A percentile compares a stretch with the other conserved stretches of the same genome.
Evolutionary conservation across 2,888 invertebrate species (phyloP).

Genomic region (Meta bourneti): DNA sequence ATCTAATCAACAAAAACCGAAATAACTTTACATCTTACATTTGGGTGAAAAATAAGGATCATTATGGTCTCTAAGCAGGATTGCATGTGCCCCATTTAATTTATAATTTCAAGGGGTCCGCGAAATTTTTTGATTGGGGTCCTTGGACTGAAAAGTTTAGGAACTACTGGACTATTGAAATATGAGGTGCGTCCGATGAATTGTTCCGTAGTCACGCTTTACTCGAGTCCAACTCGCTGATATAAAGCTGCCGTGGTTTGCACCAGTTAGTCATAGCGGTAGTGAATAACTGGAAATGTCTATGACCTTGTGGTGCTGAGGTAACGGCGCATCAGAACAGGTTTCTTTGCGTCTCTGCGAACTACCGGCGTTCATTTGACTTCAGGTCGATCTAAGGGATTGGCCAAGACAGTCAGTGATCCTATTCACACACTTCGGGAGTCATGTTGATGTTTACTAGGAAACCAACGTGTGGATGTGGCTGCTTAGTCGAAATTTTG

Average conservation of each 20-base stretch:
- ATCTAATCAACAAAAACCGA: too few species aligned
- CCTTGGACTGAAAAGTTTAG: too few species aligned
- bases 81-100: too few species aligned
- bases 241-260: background rate
- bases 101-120: too few species aligned
- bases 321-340: conserved; percentile 52
- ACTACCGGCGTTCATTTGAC: background rate
- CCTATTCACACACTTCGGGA: background rate
- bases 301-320: conserved; percentile 43
- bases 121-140: too few species aligned
- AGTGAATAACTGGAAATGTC: conserved; percentile 10
- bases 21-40: too few species aligned
- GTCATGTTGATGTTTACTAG: background rate
- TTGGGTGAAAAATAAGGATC: too few species aligned
- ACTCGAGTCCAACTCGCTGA: background rate
- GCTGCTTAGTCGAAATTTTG: background rate
- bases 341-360: conserved; percentile 36
- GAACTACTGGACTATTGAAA: too few species aligned
- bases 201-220: too few species aligned
- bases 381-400: background rate
- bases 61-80: too few species aligned
- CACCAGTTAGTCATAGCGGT: background rate
- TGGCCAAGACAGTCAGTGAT: background rate
- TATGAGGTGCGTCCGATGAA: too few species aligned
- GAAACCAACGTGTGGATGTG: background rate